Evolutionary conservation across 2,113 vertebrate species (phyloP), one percentile per base, ranked within the genome.

Genomic region (Ctenodactylus gundi): DNA sequence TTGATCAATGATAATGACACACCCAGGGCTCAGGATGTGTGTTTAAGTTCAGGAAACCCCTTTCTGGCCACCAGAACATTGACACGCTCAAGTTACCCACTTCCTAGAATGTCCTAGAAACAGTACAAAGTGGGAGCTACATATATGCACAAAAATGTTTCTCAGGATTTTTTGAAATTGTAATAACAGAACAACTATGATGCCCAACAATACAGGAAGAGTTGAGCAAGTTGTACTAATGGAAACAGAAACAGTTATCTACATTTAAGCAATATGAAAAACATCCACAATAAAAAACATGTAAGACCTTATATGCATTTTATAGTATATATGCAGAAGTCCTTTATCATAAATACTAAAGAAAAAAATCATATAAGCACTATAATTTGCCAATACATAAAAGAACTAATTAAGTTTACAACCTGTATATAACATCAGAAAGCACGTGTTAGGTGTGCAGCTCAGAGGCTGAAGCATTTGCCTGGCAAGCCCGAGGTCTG

Each of bases 121-220:
- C 4, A 25, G 0, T 0, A 17, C 25, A 21, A 10, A 36, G 36
- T 3, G 31, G 31, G 55, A 41, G 4, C 49, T 4, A 0, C 0
- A 0, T 9, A 9, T 82, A 13, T 44, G 34, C 44, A 77, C 10
- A 51, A 39, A 58, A 27, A 31, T 3, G 17, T 41, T 25, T 62
- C 60, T 34, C 9, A 9, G 10, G 29, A 27, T 7, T 62, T 83
- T 91, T 44, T 29, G 17, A 53, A 55, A 93, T 29, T 80, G 70
- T 4, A 64, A 67, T 44, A 58, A 58, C 57, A 41, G 36, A 93
- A 41, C 23, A 58, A 85, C 36, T 85, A 5, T 70, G 31, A 81
- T 60, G 68, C 49, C 53, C 41, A 76, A 72, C 6, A 39, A 18
- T 4, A 83, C 6, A 82, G 53, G 49, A 75, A 49, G 3, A 11